A percentile compares a stretch with the other conserved stretches of the same genome.
phyloP scores from a whole-genome alignment of 2,797 vertebrate genomes.

The Sandelia bainsii region DNA sequence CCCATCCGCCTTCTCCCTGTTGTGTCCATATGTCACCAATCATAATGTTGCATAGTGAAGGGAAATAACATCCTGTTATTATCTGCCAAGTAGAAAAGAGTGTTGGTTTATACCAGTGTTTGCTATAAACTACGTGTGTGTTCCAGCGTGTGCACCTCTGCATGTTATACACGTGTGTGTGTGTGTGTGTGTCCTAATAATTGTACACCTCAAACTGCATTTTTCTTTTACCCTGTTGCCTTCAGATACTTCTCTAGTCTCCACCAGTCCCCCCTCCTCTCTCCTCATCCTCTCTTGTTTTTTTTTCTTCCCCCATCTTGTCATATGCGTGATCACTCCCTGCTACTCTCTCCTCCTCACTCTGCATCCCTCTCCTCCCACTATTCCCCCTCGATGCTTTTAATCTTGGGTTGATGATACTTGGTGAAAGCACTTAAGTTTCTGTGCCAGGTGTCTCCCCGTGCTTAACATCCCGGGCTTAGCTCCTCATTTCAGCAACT shows the following conservation, averaged over 20 bases:
- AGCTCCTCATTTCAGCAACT: constrained; percentile 53
- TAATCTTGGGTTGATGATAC: constrained; percentile 80
- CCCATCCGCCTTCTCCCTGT: not conserved
- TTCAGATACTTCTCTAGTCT: constrained; percentile 24
- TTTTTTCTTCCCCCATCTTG: constrained; percentile 39
- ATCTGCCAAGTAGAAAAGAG: constrained; percentile 44
- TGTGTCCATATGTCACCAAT: constrained; percentile 59
- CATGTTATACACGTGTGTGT: not conserved
- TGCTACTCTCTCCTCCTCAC: constrained; percentile 52
- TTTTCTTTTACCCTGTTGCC: constrained; percentile 31
- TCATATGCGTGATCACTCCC: constrained; percentile 67
- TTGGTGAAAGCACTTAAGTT: constrained; percentile 78
- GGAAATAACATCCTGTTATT: constrained; percentile 60
- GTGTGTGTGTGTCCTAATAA: constrained; percentile 2
- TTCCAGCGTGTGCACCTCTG: not conserved
- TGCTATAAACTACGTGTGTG: constrained; percentile 5
- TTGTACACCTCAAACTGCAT: constrained; percentile 27
- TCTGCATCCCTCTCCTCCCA: constrained; percentile 59
- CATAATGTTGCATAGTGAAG: constrained; percentile 36
- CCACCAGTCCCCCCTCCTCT: not conserved
- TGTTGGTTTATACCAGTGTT: constrained; percentile 26
- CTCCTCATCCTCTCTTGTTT: constrained; percentile 35
- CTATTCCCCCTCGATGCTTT: constrained; percentile 69
- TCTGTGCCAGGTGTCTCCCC: constrained; percentile 75
- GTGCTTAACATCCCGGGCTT: constrained; percentile 70